Evolutionary conservation across 2,888 invertebrate genomes (phyloP), one percentile per base, ranked within the genome.

Genomic region (Apamea sordens): DNA sequence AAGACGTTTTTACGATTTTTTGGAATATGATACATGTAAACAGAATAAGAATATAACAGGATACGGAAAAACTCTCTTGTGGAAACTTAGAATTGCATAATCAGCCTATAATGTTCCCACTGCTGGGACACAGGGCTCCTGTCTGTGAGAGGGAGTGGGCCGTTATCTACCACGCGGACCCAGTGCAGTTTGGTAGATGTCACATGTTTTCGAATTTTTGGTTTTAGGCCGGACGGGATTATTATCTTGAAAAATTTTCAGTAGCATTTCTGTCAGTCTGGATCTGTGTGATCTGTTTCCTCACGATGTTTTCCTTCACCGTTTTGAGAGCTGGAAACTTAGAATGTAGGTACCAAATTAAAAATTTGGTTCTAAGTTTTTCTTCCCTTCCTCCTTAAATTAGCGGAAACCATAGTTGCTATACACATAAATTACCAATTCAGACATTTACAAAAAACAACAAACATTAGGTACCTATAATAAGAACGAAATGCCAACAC

Each of bases 401-500:
- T 13, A n/a, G 15, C 18, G 5, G 28, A 64, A 72, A 56, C 0
- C 53, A 4, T 21, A 41, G 13, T 36, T 41, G 13, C 5, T 41
- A 59, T 8, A 15, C 18, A 36, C 24, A 47, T 65, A n/a, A n/a
- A n/a, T 50, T 28, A n/a, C 7, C 10, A 53, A 78, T 24, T 15
- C 32, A 32, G 18, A 32, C 2, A 67, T 53, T 63, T 24, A 47
- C 28, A 32, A 32, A 11, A 75, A 61, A 64, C 44, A 68, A 72
- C 32, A 28, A 75, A 63, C 28, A 32, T 15, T 70, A 24, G n/a
- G n/a, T n/a, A n/a, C n/a, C n/a, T n/a, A 32, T n/a, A 73, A 44
- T 47, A 59, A 64, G n/a, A 74, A 69, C 2, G 36, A 65, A 77
- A 28, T 80, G 18, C 70, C 73, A 74, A 67, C 69, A 53, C 67